These are phyloP conservation scores for Limenitis camilla DNA, from an alignment of 2,888 invertebrate species.

Conservation along the genomic window DNA sequence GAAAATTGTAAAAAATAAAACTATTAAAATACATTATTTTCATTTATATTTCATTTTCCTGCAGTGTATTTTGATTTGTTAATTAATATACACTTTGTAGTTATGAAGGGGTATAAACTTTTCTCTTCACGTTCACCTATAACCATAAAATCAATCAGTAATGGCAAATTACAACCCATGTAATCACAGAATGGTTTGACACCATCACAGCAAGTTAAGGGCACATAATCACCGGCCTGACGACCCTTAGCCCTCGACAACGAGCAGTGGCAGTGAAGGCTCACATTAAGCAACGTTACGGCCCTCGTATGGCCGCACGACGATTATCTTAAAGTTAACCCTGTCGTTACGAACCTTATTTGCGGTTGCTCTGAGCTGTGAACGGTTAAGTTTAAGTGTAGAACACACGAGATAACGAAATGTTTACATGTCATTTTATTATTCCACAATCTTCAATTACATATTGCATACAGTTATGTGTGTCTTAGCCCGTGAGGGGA, in stretches of 20 bases:
- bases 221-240: constrained; percentile 41
- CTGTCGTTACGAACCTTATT: constrained; percentile 62
- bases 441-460: not conserved
- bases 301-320: constrained; percentile 45
- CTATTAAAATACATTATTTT: no score
- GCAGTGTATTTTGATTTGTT: no score
- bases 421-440: not conserved
- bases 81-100: not conserved
- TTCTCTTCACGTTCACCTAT: not conserved
- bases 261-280: constrained; percentile 43
- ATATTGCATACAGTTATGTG: not conserved
- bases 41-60: no score
- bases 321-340: constrained; percentile 69
- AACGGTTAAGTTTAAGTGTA: constrained; percentile 17
- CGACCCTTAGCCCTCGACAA: constrained; percentile 44
- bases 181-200: constrained; percentile 22
- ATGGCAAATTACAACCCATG: constrained; percentile 10
- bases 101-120: not conserved
- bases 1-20: no score
- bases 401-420: constrained; percentile 11
- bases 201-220: constrained; percentile 22
- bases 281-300: constrained; percentile 58
- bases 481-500: no score
- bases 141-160: constrained; percentile 5
- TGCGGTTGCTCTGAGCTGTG: constrained; percentile 46